Evolutionary conservation across 2,888 invertebrate species (phyloP), one percentile per base, ranked within the genome.

Genomic region (Cactoblastis cactorum): DNA sequence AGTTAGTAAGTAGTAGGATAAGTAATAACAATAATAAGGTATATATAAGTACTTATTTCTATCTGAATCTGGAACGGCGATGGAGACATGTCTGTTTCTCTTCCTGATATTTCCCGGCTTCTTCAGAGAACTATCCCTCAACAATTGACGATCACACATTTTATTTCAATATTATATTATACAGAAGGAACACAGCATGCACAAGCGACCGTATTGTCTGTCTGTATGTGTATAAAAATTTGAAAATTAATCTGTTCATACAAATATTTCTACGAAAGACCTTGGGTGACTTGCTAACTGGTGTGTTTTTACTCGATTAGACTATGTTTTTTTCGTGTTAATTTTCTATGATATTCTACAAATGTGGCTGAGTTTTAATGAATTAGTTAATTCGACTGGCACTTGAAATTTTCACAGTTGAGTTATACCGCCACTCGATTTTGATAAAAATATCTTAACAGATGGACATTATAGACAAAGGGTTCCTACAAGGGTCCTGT

Each of bases 31-130:
- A 34, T 12, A 1, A 3, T 34, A 12, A 35, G 6, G n/a, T 3
- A 14, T 12, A 53, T 39, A 43, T 35, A 63, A 67, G 55, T 56
- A 86, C 87, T 80, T 76, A 58, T 72, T 59, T 14, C 57, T 45
- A 24, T 75, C 65, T 0, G 76, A 63, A 22, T 83, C 79, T 15
- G 86, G 86, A 5, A 84, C 50, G 38, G 67, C 68, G 34, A 87
- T 84, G 46, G 83, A 66, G 0, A 87, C 85, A 58, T 85, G 84
- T 4, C 74, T 69, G 52, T 72, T 73, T 48, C 65, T 77, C 50
- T 62, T 72, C 45, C 65, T 71, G 6, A 54, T 62, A n/a, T 57
- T 64, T 1, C 69, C 72, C 1, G 72, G 66, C 49, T 72, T 72
- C 58, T 71, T 79, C 59, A 86, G 39, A 0, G 86, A 82, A 60